Evolutionary conservation across 2,888 invertebrate species (phyloP).

Genomic region (Cantharis lateralis): DNA sequence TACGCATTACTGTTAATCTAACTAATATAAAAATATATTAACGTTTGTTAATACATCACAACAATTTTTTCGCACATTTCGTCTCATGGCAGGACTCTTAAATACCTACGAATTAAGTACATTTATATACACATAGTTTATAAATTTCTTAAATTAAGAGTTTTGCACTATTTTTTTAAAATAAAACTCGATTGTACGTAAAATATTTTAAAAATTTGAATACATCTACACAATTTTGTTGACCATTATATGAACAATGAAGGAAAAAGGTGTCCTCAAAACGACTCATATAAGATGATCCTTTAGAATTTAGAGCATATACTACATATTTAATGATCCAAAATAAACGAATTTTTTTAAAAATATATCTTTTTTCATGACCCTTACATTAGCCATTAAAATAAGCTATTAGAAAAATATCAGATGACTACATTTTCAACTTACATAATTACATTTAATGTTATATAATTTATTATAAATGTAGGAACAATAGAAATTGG

Average conservation of each 20-base stretch:
- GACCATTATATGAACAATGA: not conserved
- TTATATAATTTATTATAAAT: not conserved
- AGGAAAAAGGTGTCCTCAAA: not conserved
- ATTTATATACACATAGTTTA: not conserved
- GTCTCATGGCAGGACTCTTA: constrained; percentile 30
- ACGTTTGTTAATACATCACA: constrained; percentile 33
- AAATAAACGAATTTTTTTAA: not conserved
- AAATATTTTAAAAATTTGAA: not conserved
- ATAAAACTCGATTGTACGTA: not conserved
- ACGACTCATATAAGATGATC: not conserved
- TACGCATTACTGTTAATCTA: constrained; percentile 19
- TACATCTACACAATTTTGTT: not conserved
- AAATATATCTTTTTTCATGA: not conserved
- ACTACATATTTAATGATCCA: not conserved
- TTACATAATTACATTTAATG: not conserved
- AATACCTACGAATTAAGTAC: not conserved
- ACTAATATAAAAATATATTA: constrained; percentile 38
- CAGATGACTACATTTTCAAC: not conserved
- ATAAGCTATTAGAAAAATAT: not conserved
- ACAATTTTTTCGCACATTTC: constrained; percentile 28
- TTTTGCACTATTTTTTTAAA: not conserved
- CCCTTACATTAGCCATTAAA: not conserved
- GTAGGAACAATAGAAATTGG: not conserved
- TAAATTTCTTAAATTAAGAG: not conserved
- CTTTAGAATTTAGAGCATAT: not conserved